These are phyloP conservation scores for Plebejus argus DNA, from an alignment of 2,888 invertebrate species.

Conservation along the genomic window DNA sequence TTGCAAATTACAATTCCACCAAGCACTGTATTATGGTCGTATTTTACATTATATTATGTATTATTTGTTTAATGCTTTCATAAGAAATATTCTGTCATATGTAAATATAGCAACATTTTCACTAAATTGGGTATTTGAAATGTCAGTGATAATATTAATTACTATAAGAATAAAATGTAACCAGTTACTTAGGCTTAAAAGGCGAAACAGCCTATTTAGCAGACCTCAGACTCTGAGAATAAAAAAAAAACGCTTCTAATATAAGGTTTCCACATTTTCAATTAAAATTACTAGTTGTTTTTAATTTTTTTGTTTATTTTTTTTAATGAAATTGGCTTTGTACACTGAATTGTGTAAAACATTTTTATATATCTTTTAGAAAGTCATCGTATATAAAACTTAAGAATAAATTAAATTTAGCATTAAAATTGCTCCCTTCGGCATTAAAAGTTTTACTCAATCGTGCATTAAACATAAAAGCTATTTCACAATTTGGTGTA, in stretches of 20 bases:
- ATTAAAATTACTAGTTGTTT: constrained; percentile 10
- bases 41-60: not conserved
- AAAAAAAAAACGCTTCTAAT: constrained; percentile 20
- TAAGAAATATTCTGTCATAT: not conserved
- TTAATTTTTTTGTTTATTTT: not conserved
- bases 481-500: constrained; percentile 13
- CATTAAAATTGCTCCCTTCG: not conserved
- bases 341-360: not conserved
- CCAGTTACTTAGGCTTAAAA: constrained; percentile 14
- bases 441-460: not conserved
- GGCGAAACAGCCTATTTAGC: not conserved
- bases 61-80: not conserved
- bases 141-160: not conserved
- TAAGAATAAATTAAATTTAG: not conserved
- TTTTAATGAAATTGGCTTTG: not conserved
- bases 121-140: not conserved
- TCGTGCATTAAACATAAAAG: not conserved
- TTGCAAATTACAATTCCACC: not conserved
- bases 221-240: not conserved
- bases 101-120: not conserved
- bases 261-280: constrained; percentile 13
- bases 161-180: not conserved
- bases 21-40: not conserved
- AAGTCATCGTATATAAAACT: too few species aligned
- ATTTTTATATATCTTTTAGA: not conserved